These are phyloP conservation scores for Tamandua tetradactyla DNA, from an alignment of 2,797 vertebrate genomes.

Conservation along the genomic window DNA sequence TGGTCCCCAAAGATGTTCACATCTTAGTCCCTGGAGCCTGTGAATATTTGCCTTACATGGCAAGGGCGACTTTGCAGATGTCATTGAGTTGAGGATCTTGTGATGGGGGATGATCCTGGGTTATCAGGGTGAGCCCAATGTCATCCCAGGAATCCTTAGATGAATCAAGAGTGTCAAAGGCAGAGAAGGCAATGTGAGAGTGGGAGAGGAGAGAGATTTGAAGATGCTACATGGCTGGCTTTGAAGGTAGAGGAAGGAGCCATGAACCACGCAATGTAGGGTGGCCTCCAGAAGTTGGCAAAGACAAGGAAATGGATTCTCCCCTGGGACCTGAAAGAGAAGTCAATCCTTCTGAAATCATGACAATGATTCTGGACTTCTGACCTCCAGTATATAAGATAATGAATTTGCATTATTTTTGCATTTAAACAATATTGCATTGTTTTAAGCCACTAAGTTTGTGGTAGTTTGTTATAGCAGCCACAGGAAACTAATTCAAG, in stretches of 20 bases:
- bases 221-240: background rate
- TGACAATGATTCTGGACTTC: background rate
- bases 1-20: background rate
- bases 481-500: background rate
- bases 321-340: background rate
- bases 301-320: background rate
- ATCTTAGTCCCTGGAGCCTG: background rate
- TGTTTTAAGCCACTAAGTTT: background rate
- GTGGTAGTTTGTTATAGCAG: background rate
- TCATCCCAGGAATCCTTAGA: background rate
- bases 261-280: background rate
- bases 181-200: background rate
- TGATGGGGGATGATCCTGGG: background rate
- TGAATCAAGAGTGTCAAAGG: background rate
- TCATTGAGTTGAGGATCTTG: background rate
- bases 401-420: background rate
- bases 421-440: too few species aligned
- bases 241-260: background rate
- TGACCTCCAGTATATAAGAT: background rate
- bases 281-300: background rate
- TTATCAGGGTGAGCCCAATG: background rate
- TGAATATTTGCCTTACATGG: background rate
- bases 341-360: background rate
- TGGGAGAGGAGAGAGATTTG: background rate
- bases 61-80: background rate